Evolutionary conservation across 2,888 invertebrate genomes (phyloP), one percentile per base, ranked within the genome.

Genomic region (Drosophila falleni): DNA sequence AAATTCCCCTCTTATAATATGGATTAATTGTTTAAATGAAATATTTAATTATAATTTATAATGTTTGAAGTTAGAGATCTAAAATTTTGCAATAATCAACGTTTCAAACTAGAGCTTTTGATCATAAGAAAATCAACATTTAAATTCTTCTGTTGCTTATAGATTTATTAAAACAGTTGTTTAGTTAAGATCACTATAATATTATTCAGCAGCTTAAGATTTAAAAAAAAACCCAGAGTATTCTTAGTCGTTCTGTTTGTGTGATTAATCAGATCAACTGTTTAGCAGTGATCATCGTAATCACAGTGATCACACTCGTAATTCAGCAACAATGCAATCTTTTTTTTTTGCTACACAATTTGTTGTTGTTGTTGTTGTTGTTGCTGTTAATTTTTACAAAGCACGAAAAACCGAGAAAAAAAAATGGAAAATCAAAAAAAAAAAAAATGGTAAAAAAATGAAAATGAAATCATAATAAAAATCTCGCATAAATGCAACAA

Each of bases 401-500:
- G 60, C 50, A 15, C 26, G 9, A 44, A 50, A 69, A 47, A 41
- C 41, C 54, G 71, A 67, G 65, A 39, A 42, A 15, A 41, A 59
- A 55, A 50, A 50, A 49, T 54, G 54, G 6, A 23, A 31, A 58
- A 51, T 44, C 16, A 29, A 55, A 71, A 59, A 39, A 29, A 29
- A 29, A 29, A 26, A n/a, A n/a, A n/a, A n/a, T n/a, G n/a, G n/a
- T 26, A 26, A 29, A 50, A 44, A 62, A 23, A 9, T 53, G 55
- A 72, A 80, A 77, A 77, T 72, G 82, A 85, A 85, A 89, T 89
- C 89, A 89, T 89, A 88, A 88, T 88, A 89, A 84, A 83, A 88
- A 87, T 84, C 84, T 90, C 78, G 78, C 76, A 72, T 87, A 90
- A 88, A 89, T 88, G 89, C 86, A 88, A 90, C 85, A 89, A 88